These are phyloP conservation scores for Cossypha niveicapilla DNA, from an alignment of 2,797 vertebrate genomes.

Conservation along the genomic window DNA sequence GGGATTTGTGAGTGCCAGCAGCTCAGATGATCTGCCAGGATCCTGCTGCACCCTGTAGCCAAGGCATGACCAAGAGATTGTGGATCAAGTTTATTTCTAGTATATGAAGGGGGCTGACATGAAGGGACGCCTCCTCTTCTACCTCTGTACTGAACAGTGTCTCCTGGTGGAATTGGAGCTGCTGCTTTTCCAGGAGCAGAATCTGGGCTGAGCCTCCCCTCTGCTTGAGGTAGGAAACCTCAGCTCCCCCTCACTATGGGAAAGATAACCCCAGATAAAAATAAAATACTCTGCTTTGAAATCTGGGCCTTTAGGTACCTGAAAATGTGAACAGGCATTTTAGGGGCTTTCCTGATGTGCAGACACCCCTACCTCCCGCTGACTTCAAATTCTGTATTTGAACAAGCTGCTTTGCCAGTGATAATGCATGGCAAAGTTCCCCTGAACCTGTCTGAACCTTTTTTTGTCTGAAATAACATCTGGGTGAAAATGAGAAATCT, in stretches of 20 bases:
- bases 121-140: background rate
- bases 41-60: background rate
- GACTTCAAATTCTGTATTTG: constrained; percentile 19
- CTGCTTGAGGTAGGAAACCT: background rate
- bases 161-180: background rate
- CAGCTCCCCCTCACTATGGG: background rate
- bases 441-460: background rate
- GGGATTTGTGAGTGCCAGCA: background rate
- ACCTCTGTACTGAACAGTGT: background rate
- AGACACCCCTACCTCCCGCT: background rate
- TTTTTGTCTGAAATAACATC: constrained; percentile 1
- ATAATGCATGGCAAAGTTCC: background rate
- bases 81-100: background rate
- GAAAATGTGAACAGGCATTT: constrained; percentile 17
- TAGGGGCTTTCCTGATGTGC: background rate
- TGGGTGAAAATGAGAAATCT: constrained; percentile 15
- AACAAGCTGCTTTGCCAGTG: background rate
- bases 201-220: background rate
- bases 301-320: background rate
- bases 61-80: background rate
- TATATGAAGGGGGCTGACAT: rapidly evolving
- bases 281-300: background rate
- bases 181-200: background rate
- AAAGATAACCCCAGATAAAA: background rate
- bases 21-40: background rate